phyloP scores from a whole-genome alignment of 2,888 invertebrate genomes.

The Callyntrura sp. region DNA sequence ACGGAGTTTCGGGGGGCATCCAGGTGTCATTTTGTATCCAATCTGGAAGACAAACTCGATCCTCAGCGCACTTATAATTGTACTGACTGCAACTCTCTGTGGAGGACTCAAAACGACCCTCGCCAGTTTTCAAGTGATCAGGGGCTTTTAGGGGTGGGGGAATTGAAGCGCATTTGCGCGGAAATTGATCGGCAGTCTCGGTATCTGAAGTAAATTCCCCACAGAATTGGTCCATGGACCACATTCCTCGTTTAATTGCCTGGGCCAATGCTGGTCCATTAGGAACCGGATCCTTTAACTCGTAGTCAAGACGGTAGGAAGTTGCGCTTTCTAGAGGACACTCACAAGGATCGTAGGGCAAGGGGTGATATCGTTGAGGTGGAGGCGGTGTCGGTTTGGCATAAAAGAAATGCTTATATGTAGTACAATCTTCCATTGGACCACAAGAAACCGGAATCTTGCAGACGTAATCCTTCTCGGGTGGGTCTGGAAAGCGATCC shows the following conservation, averaged over 20 bases:
- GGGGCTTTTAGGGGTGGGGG: conserved; percentile 34
- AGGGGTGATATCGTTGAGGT: conserved; percentile 45
- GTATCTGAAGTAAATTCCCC: conserved; percentile 76
- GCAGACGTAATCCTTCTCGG: conserved; percentile 70
- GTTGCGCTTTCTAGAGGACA: conserved; percentile 81
- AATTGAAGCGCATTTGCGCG: conserved; percentile 66
- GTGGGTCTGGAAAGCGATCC: conserved; percentile 65
- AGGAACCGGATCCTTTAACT: conserved; percentile 78
- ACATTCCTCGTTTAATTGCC: conserved; percentile 79
- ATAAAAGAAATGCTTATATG: conserved; percentile 73
- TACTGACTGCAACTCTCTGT: conserved; percentile 78
- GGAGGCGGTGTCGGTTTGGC: conserved; percentile 72
- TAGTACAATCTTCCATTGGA: conserved; percentile 79
- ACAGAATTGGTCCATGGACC: conserved; percentile 81
- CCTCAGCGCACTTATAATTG: conserved; percentile 67
- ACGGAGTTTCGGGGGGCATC: conserved; percentile 77
- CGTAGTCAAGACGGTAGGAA: conserved; percentile 77
- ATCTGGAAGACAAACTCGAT: conserved; percentile 66
- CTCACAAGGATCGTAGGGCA: conserved; percentile 78
- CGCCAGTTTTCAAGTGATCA: conserved; percentile 62
- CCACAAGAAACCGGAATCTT: conserved; percentile 56
- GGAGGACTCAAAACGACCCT: conserved; percentile 72
- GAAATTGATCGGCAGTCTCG: conserved; percentile 67
- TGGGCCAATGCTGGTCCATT: conserved; percentile 80
- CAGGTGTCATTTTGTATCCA: conserved; percentile 81